Conservation (phyloP, 2,888 invertebrate genomes). For the Patella pellucida region DNA sequence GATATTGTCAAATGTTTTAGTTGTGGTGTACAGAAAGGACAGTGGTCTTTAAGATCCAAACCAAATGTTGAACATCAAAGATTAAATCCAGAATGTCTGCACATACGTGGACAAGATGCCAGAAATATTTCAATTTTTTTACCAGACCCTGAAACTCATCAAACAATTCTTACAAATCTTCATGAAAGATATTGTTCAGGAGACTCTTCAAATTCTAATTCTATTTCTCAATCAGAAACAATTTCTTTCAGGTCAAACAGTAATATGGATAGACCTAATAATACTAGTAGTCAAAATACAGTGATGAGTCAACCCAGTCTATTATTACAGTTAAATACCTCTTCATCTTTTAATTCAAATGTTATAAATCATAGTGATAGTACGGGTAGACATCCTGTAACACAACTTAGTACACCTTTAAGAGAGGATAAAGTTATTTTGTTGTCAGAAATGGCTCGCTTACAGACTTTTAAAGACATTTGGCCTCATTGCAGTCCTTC, state of each 20-base stretch:
- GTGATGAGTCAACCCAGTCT: background rate
- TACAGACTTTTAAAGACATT: conserved; percentile 43
- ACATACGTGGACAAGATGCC: background rate
- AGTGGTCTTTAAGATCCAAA: conserved; percentile 10
- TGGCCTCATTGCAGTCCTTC: conserved; percentile 45
- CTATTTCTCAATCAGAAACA: conserved; percentile 7
- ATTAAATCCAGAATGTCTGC: conserved; percentile 14
- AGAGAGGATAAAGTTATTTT: conserved; percentile 39
- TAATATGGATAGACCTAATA: background rate
- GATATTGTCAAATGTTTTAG: conserved; percentile 16
- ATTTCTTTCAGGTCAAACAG: background rate
- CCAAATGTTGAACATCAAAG: conserved; percentile 10
- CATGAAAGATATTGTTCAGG: conserved; percentile 18
- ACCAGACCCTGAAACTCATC: background rate
- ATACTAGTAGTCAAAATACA: conserved; percentile 6
- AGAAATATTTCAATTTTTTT: conserved; percentile 13
- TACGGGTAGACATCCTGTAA: background rate
- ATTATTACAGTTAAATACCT: no score
- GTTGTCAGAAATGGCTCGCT: conserved; percentile 46
- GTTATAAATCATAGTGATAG: background rate
- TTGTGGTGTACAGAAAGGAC: conserved; percentile 13
- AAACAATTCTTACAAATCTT: background rate
- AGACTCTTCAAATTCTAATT: background rate
- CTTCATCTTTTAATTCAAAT: no score
- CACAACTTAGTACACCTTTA: conserved; percentile 21